Percentiles rank a stretch among this genome's conserved stretches.
Evolutionary conservation across 2,113 vertebrate genomes (phyloP).

Genomic region (Corynorhinus townsendii): DNA sequence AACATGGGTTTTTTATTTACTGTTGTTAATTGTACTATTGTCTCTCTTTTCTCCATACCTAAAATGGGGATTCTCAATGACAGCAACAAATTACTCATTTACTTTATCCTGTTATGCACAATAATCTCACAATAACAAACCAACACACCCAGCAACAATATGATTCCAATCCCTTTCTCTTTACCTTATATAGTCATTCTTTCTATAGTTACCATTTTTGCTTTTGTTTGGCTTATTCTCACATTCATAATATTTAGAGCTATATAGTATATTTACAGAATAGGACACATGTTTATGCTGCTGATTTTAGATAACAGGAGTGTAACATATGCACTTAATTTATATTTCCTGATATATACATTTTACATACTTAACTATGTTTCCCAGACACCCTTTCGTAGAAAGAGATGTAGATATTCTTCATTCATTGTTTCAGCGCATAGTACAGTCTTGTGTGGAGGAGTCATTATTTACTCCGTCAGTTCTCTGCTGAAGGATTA

Average conservation of each 20-base stretch:
- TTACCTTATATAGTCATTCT: neutral
- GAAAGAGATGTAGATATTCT: neutral
- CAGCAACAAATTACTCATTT: neutral
- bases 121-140: neutral
- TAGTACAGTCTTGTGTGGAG: neutral
- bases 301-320: neutral
- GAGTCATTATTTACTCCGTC: neutral
- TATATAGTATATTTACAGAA: neutral
- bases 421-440: neutral
- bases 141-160: neutral
- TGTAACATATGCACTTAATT: neutral
- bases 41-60: neutral
- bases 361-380: neutral
- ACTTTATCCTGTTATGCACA: neutral
- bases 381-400: neutral
- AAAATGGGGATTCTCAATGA: neutral
- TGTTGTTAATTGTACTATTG: neutral
- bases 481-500: neutral
- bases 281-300: neutral
- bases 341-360: neutral
- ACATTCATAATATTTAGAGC: neutral
- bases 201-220: neutral
- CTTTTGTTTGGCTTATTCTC: neutral
- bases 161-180: neutral
- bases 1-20: neutral